Percentiles rank a stretch among this genome's conserved stretches.
phyloP scores from a whole-genome alignment of 2,888 invertebrate species.

The Gymnosoma rotundatum region DNA sequence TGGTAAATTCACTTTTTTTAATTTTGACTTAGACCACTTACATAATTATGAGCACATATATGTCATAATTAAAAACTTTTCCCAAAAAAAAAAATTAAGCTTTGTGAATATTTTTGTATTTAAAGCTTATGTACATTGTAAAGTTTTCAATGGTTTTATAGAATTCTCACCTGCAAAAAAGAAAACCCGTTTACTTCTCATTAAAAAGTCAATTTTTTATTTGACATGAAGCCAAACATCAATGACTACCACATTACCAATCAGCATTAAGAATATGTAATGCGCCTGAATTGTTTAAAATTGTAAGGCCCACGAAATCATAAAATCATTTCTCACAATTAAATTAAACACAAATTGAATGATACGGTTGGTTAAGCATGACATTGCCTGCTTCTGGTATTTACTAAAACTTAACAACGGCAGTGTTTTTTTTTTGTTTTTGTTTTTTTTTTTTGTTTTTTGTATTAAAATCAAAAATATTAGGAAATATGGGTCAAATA shows the following conservation, averaged over 20 bases:
- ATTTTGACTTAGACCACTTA: too few relatives aligned
- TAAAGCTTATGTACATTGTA: too few relatives aligned
- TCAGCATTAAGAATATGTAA: slow-evolving; percentile 9
- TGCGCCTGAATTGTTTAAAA: not conserved
- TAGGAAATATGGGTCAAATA: slow-evolving; percentile 64
- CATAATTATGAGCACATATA: too few relatives aligned
- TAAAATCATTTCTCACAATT: slow-evolving; percentile 16
- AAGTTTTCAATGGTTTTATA: too few relatives aligned
- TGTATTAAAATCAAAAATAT: slow-evolving; percentile 3
- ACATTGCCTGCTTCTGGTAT: slow-evolving; percentile 65
- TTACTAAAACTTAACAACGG: slow-evolving; percentile 27
- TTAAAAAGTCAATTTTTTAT: too few relatives aligned
- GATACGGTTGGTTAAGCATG: slow-evolving; percentile 55
- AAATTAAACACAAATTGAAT: slow-evolving; percentile 36
- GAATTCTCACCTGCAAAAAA: too few relatives aligned
- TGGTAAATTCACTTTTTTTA: too few relatives aligned
- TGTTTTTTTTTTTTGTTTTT: not conserved
- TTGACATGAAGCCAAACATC: not conserved
- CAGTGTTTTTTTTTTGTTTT: not conserved
- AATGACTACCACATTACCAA: slow-evolving; percentile 1
- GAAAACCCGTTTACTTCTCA: too few relatives aligned
- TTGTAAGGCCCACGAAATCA: not conserved
- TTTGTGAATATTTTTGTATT: too few relatives aligned
- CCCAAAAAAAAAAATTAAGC: too few relatives aligned
- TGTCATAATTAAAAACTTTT: too few relatives aligned